These are phyloP conservation scores for Cecidostiba fungosa DNA, from an alignment of 2,888 invertebrate species.

Conservation along the genomic window DNA sequence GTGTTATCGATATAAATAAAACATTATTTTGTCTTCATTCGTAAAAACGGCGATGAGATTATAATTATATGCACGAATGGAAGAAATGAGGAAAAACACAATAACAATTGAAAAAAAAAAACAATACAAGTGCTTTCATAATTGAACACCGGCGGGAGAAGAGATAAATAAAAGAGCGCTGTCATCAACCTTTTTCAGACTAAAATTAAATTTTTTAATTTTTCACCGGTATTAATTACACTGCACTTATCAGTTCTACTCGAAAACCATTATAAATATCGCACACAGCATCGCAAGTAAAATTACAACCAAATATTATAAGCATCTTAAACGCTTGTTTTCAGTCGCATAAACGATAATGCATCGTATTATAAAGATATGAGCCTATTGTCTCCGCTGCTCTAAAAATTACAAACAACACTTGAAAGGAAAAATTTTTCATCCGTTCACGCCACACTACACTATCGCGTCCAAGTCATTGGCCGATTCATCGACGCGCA, in stretches of 20 bases:
- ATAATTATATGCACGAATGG: background rate
- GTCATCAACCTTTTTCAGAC: too few relatives aligned
- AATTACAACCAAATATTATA: too few relatives aligned
- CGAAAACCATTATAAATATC: background rate
- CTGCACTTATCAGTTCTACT: background rate
- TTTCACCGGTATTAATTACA: too few relatives aligned
- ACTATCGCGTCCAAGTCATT: background rate
- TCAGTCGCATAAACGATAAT: background rate
- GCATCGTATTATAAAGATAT: background rate
- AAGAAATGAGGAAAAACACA: background rate
- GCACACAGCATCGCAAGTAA: too few relatives aligned
- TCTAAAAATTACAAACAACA: background rate
- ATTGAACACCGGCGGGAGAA: background rate
- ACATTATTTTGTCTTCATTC: background rate
- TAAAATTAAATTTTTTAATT: too few relatives aligned
- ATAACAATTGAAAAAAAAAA: background rate
- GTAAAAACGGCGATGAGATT: background rate
- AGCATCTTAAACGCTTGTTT: background rate
- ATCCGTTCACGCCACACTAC: background rate
- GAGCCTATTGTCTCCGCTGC: background rate
- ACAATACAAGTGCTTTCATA: background rate
- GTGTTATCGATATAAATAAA: background rate
- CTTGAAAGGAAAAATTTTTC: background rate
- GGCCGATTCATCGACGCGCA: conserved; percentile 7
- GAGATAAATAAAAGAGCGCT: background rate